phyloP scores from a whole-genome alignment of 1,140 invertebrate species.

The Cyrtorhinus lividipennis region DNA sequence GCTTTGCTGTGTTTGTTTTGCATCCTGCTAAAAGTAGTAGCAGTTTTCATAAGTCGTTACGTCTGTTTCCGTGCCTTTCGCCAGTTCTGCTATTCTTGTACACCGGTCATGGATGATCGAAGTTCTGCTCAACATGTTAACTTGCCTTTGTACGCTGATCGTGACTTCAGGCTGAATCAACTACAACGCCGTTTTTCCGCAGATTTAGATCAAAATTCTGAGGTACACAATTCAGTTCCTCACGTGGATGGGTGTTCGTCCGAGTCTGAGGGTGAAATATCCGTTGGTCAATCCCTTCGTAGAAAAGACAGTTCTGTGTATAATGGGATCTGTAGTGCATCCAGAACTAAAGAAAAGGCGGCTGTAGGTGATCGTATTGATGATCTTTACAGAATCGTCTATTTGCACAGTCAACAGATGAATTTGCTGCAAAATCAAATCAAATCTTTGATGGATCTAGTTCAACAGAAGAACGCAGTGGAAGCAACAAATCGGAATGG shows the following conservation, averaged over 20 bases:
- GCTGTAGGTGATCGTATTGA: background rate
- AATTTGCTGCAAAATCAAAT: conserved; percentile 4
- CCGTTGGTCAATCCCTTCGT: background rate
- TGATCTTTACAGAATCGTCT: background rate
- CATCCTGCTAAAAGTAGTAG: too few species aligned
- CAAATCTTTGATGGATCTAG: background rate
- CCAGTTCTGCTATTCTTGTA: too few species aligned
- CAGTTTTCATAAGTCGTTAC: too few species aligned
- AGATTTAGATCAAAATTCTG: background rate
- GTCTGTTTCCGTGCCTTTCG: too few species aligned
- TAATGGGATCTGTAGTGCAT: too few species aligned
- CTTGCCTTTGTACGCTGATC: background rate
- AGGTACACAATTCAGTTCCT: background rate
- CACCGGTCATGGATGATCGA: too few species aligned
- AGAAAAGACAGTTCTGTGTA: too few species aligned
- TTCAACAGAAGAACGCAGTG: background rate
- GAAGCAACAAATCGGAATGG: background rate
- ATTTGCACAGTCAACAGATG: background rate
- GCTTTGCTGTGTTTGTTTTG: too few species aligned
- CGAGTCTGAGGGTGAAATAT: background rate
- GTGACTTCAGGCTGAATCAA: background rate
- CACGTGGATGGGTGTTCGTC: conserved; percentile 1
- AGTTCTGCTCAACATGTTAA: too few species aligned
- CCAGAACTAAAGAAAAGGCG: too few species aligned
- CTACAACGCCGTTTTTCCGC: background rate